Evolutionary conservation across 53 echinoderm and acorn worm species (phyloP), one percentile per base, ranked within the genome.

Genomic region (Paracentrotus lividus): DNA sequence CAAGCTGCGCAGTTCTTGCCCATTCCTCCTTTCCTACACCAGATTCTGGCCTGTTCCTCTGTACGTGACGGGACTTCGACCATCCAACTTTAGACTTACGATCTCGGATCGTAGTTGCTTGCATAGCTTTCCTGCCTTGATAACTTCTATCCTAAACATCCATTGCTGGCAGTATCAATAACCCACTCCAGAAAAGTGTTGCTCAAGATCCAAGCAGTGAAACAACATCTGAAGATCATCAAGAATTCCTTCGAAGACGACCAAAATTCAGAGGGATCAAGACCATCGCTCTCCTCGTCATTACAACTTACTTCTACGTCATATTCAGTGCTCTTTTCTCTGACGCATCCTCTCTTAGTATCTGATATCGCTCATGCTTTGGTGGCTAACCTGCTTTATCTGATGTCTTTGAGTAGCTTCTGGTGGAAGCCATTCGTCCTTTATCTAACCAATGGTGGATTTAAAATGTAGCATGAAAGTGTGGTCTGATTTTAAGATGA

Each of bases 391-490:
- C 10, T 92, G n/a, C 81, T 92, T 3, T 92, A 92, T 42, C 36
- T 92, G 43, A 36, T 92, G 56, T 92, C 92, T 2, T 16, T 92
- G n/a, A 92, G 92, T 52, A 92, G 92, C 33, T 92, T 92, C 59
- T 92, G 92, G 92, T 92, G 92, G 92, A 92, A 92, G 29, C 81
- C 81, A 0, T 92, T 78, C 42, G 92, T 92, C 3, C 58, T 92
- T 57, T 7, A 78, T 42, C 20, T 78, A 24, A 92, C 92, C 0
- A 77, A 92, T 54, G 42, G 26, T 20, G 56, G 56, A 13, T 92
- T 92, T 54, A 77, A 84, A 57, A 38, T 36, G 57, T 78, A 24
- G 78, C 92, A 53, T 26, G 33, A 77, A 57, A 32, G 81, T 40
- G 26, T 92, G 81, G 78, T 38, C 31, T 42, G 84, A 47, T 26